Base-by-base conservation (phyloP, 2,113 vertebrate species). In the Chaetodon auriga region DNA sequence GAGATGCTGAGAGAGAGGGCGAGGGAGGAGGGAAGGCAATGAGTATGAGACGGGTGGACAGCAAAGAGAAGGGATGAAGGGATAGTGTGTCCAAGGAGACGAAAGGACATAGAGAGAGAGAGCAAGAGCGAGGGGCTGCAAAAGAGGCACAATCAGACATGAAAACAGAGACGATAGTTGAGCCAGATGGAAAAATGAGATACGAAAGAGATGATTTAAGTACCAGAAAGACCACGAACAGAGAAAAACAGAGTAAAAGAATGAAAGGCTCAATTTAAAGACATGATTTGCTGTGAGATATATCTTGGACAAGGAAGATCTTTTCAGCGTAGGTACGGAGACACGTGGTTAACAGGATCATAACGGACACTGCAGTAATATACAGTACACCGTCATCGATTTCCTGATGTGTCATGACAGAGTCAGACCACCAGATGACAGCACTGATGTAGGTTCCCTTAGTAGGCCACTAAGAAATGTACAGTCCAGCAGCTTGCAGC, bases 351-450 rank as follows among this genome's bases (percentile, higher is more conserved):
- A 53, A 68, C 21, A 57, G 21, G 15, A 68, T 36, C 14, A 68
- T 19, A n/a, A 43, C 21, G 64, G 58, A 62, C 54, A 71, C 10
- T 60, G 23, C n/a, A 38, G 19, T 19, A 4, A 21, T 18, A 36
- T n/a, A 30, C 30, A 30, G 30, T 30, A 18, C 8, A 60, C 21
- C 5, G 15, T 2, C 7, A 48, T 86, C 23, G 36, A 43, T 80
- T 75, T 79, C 61, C 49, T 82, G 6, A 76, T 73, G 21, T 94
- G 94, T 88, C 73, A 89, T 94, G 76, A 89, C 91, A 80, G 54
- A 80, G 68, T 92, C 65, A 72, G 36, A 72, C 95, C 95, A 95
- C 88, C 86, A 95, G 95, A 93, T 93, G 93, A 87, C 95, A 95
- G 93, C 90, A 95, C 92, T 93, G 91, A 93, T 94, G 93, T 91